Percentiles rank a stretch among this genome's conserved stretches.
phyloP scores from a whole-genome alignment of 1,140 invertebrate genomes.

The Manduca sexta region DNA sequence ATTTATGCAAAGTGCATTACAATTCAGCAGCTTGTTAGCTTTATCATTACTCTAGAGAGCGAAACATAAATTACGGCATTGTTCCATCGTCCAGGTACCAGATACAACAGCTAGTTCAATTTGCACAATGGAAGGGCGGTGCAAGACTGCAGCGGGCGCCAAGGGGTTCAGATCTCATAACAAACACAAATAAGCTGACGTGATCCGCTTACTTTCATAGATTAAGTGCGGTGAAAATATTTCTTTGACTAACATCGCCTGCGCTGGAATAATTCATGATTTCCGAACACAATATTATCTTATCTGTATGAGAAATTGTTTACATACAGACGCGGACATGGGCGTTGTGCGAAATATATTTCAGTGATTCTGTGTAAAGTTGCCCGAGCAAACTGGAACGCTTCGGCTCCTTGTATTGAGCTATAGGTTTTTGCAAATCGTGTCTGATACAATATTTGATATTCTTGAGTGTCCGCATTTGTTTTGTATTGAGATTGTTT shows the following conservation, averaged over 20 bases:
- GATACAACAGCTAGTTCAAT: slow-evolving; percentile 19
- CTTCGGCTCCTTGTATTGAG: slow-evolving; percentile 12
- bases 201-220: slow-evolving; percentile 65
- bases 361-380: slow-evolving; percentile 23
- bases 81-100: slow-evolving; percentile 18
- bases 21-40: slow-evolving; percentile 30
- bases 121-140: slow-evolving; percentile 30
- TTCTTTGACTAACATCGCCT: slow-evolving; percentile 22
- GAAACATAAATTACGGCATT: slow-evolving; percentile 33
- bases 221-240: slow-evolving; percentile 59
- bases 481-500: neutral
- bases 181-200: slow-evolving; percentile 68
- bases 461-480: neutral
- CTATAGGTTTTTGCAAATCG: slow-evolving; percentile 15
- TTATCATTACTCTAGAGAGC: slow-evolving; percentile 30
- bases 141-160: slow-evolving; percentile 42
- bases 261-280: slow-evolving; percentile 30
- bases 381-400: slow-evolving; percentile 15
- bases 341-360: slow-evolving; percentile 21
- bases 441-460: slow-evolving; percentile 2
- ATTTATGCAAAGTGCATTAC: slow-evolving; percentile 16
- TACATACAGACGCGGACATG: slow-evolving; percentile 28
- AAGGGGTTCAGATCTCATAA: slow-evolving; percentile 52
- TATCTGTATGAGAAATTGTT: slow-evolving; percentile 55
- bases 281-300: slow-evolving; percentile 40